Base-by-base conservation (phyloP, 2,113 vertebrate genomes). In the Centrocercus urophasianus region DNA sequence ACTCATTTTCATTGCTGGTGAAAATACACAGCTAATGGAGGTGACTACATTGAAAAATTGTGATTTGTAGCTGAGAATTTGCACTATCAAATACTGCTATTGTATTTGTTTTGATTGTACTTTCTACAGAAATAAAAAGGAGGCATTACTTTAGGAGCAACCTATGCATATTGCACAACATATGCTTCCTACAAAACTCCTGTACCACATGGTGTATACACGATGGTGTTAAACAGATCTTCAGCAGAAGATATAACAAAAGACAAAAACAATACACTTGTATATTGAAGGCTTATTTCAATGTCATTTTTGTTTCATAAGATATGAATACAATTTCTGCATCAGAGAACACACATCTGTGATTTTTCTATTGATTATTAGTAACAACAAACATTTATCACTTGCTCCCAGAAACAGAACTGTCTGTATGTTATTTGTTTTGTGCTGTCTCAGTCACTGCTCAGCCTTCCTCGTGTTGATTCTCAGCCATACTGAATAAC, bases 311-410 rank as follows among this genome's bases (percentile, higher is more conserved):
- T 79, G 6, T n/a, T 72, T 85, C 36, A 56, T 36, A 72, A 52
- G 13, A 43, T 47, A 72, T 2, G 1, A 83, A 67, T 56, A 63
- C 1, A 52, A n/a, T 4, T 1, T 67, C 64, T 74, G 28, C 52
- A 86, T 34, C 22, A 77, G 91, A 83, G 18, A 61, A 7, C 34
- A 83, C 34, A 86, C 4, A 59, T 47, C 17, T 75, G 38, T 86
- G 61, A 86, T 64, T 90, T 78, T 92, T 86, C 36, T 52, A 4
- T 25, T 36, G n/a, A 73, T 92, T 81, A 83, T 64, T 78, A 88
- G 8, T 61, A 88, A 82, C 43, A 15, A 84, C 57, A 93, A 90
- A 88, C 89, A 75, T 47, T 47, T 96, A 77, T 38, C 42, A 43
- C 19, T 80, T 9, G 13, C 16, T 71, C 20, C 17, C 22, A 73